A percentile compares a stretch with the other conserved stretches of the same genome.
Evolutionary conservation across 2,113 vertebrate species (phyloP).

Genomic region (Formicarius rufipectus): DNA sequence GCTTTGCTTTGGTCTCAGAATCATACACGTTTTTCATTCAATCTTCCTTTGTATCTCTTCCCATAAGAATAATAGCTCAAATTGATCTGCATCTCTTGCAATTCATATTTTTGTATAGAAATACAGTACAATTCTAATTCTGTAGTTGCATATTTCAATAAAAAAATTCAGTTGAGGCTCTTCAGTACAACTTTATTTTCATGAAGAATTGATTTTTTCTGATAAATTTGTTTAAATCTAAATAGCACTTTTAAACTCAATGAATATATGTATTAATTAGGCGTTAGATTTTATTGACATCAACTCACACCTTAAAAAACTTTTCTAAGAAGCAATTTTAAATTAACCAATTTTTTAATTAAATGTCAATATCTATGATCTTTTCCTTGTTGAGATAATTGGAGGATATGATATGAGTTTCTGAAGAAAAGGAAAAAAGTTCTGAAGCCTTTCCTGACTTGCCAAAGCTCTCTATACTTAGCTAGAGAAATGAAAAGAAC

Average conservation of each 20-base stretch:
- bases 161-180: background rate
- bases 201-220: background rate
- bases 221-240: background rate
- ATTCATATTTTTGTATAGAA: background rate
- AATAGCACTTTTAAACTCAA: background rate
- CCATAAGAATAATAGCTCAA: background rate
- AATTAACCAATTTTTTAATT: background rate
- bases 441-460: background rate
- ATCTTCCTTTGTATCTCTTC: background rate
- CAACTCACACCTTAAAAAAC: background rate
- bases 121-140: background rate
- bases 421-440: background rate
- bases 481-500: background rate
- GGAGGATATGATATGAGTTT: background rate
- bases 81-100: background rate
- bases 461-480: background rate
- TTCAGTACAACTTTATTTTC: background rate
- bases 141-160: background rate
- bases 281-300: background rate
- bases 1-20: background rate
- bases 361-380: background rate
- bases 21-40: background rate
- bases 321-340: background rate
- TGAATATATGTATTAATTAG: background rate
- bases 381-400: background rate